Evolutionary conservation across 2,797 vertebrate genomes (phyloP).

Genomic region (Jordanella pulchra): DNA sequence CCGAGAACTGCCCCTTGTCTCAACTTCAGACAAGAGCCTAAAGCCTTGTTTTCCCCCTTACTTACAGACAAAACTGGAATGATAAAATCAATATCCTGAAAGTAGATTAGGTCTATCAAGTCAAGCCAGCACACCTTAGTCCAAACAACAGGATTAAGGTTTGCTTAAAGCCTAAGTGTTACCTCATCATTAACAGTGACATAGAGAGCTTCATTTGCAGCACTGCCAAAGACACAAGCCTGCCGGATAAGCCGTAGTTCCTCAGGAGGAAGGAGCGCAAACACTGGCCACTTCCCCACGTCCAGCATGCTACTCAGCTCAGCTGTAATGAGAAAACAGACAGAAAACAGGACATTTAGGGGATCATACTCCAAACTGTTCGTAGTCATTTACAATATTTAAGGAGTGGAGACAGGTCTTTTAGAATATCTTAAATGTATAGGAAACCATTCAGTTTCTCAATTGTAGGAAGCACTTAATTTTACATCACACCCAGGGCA

Average conservation of each 20-base stretch:
- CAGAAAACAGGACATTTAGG: not conserved
- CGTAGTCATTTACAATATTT: not conserved
- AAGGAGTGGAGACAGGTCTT: not conserved
- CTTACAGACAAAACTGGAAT: slow-evolving; percentile 10
- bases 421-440: not conserved
- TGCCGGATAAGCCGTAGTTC: slow-evolving; percentile 91
- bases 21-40: slow-evolving; percentile 23
- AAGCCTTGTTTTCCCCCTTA: slow-evolving; percentile 17
- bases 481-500: not conserved
- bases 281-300: slow-evolving; percentile 98
- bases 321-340: slow-evolving; percentile 36
- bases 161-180: slow-evolving; percentile 43
- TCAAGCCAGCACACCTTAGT: slow-evolving; percentile 2
- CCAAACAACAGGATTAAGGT: slow-evolving; percentile 37
- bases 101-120: slow-evolving; percentile 9
- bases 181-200: slow-evolving; percentile 96
- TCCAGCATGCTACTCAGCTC: slow-evolving; percentile 90
- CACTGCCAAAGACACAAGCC: slow-evolving; percentile 95
- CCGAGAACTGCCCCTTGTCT: slow-evolving; percentile 32
- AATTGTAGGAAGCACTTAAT: not conserved
- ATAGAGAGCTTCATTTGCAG: slow-evolving; percentile 95
- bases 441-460: not conserved
- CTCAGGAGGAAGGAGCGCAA: slow-evolving; percentile 94
- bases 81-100: slow-evolving; percentile 11
- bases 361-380: not conserved